These are phyloP conservation scores for Onthophagus sagittarius DNA, from an alignment of 2,888 invertebrate genomes.

Conservation along the genomic window DNA sequence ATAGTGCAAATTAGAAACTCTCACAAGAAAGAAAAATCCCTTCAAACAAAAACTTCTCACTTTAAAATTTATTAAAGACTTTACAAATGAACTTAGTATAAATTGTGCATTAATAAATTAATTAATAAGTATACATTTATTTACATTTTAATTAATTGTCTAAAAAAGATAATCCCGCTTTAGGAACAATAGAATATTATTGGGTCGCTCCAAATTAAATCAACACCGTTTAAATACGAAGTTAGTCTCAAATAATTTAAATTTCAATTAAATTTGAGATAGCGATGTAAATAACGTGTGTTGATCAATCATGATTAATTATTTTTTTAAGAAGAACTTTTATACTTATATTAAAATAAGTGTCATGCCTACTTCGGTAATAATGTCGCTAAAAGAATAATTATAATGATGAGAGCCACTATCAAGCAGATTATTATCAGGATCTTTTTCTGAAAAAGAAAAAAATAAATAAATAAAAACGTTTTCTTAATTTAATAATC, in stretches of 20 bases:
- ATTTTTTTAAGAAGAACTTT: too few relatives aligned
- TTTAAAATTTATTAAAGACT: not conserved
- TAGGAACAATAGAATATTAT: not conserved
- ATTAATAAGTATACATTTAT: not conserved
- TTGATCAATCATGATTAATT: too few relatives aligned
- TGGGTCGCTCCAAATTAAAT: not conserved
- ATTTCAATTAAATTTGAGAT: too few relatives aligned
- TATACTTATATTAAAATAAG: not conserved
- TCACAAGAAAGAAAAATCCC: not conserved
- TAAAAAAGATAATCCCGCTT: not conserved
- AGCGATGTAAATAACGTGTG: too few relatives aligned
- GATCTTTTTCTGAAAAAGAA: constrained; percentile 82
- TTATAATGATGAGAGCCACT: constrained; percentile 72
- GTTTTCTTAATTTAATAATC: not conserved
- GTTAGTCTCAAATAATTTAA: too few relatives aligned
- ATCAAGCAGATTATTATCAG: constrained; percentile 82
- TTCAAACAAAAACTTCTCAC: not conserved
- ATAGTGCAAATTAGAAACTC: not conserved
- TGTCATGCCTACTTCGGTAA: constrained; percentile 12
- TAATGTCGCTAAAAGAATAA: constrained; percentile 60
- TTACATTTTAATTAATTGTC: not conserved
- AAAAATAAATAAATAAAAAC: constrained; percentile 40
- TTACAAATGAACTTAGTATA: not conserved
- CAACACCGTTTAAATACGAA: not conserved
- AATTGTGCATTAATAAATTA: not conserved